phyloP scores from a whole-genome alignment of 2,888 invertebrate species.

The Dicranocentrus wangi region DNA sequence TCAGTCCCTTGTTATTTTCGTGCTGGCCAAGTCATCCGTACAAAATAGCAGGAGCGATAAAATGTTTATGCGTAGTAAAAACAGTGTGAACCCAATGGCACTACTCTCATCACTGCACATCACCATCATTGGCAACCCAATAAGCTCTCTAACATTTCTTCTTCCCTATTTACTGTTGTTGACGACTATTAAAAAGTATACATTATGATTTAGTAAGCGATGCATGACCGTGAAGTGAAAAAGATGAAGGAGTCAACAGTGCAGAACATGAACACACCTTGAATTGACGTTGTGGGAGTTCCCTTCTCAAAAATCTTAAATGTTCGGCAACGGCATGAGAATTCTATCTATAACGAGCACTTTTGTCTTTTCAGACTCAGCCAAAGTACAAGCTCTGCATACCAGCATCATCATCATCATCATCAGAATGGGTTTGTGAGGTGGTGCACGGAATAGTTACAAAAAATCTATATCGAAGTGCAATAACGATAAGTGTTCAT shows the following conservation, averaged over 20 bases:
- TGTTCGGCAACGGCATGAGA: constrained; percentile 22
- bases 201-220: constrained; percentile 29
- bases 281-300: constrained; percentile 51
- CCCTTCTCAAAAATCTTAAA: constrained; percentile 37
- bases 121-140: background rate
- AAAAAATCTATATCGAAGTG: constrained; percentile 23
- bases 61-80: constrained; percentile 3
- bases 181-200: constrained; percentile 19
- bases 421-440: background rate
- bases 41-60: constrained; percentile 18
- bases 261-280: constrained; percentile 46
- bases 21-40: constrained; percentile 21
- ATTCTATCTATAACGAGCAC: constrained; percentile 30
- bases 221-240: constrained; percentile 40
- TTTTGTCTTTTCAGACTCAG: background rate
- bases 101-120: constrained; percentile 5
- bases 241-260: constrained; percentile 41
- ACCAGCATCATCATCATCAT: background rate
- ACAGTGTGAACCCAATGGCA: constrained; percentile 10
- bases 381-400: background rate
- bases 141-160: background rate
- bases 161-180: constrained; percentile 6
- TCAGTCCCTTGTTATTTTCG: no score
- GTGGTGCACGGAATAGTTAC: background rate
- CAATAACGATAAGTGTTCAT: constrained; percentile 2